Evolutionary conservation across 2,888 invertebrate species (phyloP), one percentile per base, ranked within the genome.

Genomic region (Polymixis flavicincta): DNA sequence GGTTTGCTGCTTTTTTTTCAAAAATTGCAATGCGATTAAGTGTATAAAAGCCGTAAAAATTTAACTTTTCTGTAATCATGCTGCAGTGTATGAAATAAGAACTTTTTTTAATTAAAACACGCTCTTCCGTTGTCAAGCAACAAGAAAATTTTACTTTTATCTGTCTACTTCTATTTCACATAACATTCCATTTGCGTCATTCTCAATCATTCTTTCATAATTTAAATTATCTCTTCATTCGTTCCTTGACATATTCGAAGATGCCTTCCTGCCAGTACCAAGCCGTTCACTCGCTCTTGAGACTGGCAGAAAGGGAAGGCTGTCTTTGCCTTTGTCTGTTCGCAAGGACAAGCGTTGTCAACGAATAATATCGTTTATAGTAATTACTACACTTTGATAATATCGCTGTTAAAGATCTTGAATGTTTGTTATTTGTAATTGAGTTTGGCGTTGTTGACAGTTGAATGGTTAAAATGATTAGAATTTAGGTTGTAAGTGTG

Each of bases 171-270:
- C 11, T 11, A 42, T 9, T 42, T 42, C 6, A 28, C 7, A 22
- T 19, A 1, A 17, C 5, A 17, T 57, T 32, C 32, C 13, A 14
- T 37, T 2, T 17, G 13, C 8, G n/a, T n/a, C n/a, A n/a, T n/a
- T n/a, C n/a, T n/a, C n/a, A 13, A 13, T 48, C 32, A 13, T 74
- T 17, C 11, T 6, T 32, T 45, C 25, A n/a, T 25, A 17, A 54
- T 50, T 57, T 1, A 66, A 82, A 66, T 52, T 22, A 28, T 28
- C 22, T 19, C 14, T 37, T n/a, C 60, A 61, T 57, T 61, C 25
- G 64, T 78, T 80, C 90, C 89, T 90, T 90, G 90, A 90, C 89
- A 90, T 90, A 89, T 85, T 78, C 83, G 89, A 85, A 84, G 90
- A 89, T 86, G 86, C 68, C 84, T 86, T 86, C 86, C 87, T 85